Evolutionary conservation across 2,888 invertebrate species (phyloP).

Genomic region (Caenorhabditis virilis): DNA sequence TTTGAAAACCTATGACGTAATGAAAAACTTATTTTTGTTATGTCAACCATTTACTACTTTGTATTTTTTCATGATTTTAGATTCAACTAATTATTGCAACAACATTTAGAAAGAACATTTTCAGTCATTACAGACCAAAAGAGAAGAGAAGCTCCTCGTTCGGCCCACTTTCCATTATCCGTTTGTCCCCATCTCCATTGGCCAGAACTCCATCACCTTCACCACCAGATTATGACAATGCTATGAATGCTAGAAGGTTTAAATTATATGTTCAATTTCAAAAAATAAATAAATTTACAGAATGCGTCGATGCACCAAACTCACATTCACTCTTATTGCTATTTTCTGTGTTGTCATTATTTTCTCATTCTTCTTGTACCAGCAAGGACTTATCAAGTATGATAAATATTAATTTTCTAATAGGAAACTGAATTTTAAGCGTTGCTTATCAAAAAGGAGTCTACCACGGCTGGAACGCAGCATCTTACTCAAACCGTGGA

Average conservation of each 20-base stretch:
- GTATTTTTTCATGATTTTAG: not conserved
- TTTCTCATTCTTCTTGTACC: slow-evolving; percentile 48
- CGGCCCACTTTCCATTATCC: slow-evolving; percentile 56
- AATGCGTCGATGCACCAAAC: slow-evolving; percentile 46
- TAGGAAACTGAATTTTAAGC: slow-evolving; percentile 17
- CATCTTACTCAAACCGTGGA: slow-evolving; percentile 48
- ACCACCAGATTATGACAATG: slow-evolving; percentile 52
- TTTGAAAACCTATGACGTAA: too few relatives aligned
- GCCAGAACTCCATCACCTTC: slow-evolving; percentile 54
- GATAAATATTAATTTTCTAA: slow-evolving; percentile 2
- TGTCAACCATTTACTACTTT: too few relatives aligned
- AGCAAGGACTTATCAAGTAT: slow-evolving; percentile 49
- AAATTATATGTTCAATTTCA: not conserved
- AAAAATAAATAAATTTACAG: slow-evolving; percentile 11
- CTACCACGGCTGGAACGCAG: slow-evolving; percentile 52
- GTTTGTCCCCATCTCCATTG: slow-evolving; percentile 56
- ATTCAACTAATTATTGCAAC: not conserved
- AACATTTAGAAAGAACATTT: not conserved
- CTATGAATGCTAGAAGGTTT: slow-evolving; percentile 37
- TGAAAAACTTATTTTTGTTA: too few relatives aligned
- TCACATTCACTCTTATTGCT: slow-evolving; percentile 42
- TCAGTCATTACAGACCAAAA: slow-evolving; percentile 35
- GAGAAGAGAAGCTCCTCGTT: slow-evolving; percentile 57
- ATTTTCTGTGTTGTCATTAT: slow-evolving; percentile 43
- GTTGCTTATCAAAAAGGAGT: slow-evolving; percentile 50